A percentile compares a stretch with the other conserved stretches of the same genome.
These are phyloP conservation scores for Epinotia demarniana DNA, from an alignment of 2,888 invertebrate species.

Conservation along the genomic window DNA sequence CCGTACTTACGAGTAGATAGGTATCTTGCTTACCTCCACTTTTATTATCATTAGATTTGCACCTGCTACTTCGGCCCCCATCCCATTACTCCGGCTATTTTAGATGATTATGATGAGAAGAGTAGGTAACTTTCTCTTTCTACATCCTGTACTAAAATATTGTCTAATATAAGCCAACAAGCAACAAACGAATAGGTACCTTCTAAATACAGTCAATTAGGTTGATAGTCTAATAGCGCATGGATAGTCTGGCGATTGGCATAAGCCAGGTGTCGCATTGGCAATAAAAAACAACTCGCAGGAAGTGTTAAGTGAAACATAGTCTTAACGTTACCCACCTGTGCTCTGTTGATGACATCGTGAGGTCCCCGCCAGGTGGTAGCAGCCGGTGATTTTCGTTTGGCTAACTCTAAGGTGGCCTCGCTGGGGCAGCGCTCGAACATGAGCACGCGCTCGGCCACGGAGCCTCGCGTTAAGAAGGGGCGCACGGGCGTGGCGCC, in stretches of 20 bases:
- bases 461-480: slow-evolving; percentile 94
- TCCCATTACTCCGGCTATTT: no score
- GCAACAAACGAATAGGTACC: not conserved
- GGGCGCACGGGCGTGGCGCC: slow-evolving; percentile 88
- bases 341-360: slow-evolving; percentile 83
- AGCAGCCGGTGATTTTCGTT: slow-evolving; percentile 84
- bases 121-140: no score
- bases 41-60: no score
- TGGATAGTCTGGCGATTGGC: not conserved
- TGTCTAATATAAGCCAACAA: not conserved
- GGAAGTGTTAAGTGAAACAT: not conserved
- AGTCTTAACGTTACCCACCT: slow-evolving; percentile 62
- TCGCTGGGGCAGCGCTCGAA: slow-evolving; percentile 96
- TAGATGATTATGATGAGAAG: no score
- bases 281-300: slow-evolving; percentile 17
- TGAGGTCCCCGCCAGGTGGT: slow-evolving; percentile 84
- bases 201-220: not conserved
- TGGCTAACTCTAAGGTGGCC: slow-evolving; percentile 86
- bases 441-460: slow-evolving; percentile 95
- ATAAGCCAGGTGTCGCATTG: slow-evolving; percentile 11
- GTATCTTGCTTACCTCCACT: no score
- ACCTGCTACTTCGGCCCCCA: no score
- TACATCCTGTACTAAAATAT: no score
- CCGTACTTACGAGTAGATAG: no score
- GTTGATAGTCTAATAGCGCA: no score